Percentiles rank a stretch among this genome's conserved stretches.
Evolutionary conservation across 2,113 vertebrate species (phyloP).

Genomic region (Bucco capensis): DNA sequence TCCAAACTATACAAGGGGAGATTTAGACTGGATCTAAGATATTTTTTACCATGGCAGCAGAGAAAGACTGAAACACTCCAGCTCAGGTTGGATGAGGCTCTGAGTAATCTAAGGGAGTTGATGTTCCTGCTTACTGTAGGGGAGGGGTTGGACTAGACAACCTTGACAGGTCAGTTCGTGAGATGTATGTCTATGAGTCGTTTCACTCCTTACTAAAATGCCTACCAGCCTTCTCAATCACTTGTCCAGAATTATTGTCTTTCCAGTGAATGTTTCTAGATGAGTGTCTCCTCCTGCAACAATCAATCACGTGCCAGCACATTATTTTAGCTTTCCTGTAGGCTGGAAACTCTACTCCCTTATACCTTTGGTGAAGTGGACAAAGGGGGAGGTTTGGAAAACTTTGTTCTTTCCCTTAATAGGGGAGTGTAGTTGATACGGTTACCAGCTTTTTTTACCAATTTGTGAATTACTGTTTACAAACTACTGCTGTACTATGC

Average conservation of each 20-base stretch:
- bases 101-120: accelerated
- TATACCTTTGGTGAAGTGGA: not conserved
- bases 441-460: not conserved
- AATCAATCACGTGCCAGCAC: not conserved
- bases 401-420: not conserved
- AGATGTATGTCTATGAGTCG: not conserved
- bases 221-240: accelerated
- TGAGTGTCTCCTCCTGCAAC: not conserved
- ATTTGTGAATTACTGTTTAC: not conserved
- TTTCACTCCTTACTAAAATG: not conserved
- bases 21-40: not conserved
- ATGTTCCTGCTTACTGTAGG: not conserved
- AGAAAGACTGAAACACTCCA: not conserved
- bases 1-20: not conserved
- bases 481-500: not conserved
- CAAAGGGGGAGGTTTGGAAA: not conserved
- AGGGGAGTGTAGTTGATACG: not conserved
- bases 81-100: accelerated
- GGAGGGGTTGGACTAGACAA: accelerated
- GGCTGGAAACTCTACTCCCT: not conserved
- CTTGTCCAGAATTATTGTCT: not conserved
- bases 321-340: not conserved
- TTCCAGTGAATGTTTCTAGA: not conserved
- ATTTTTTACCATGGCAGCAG: accelerated
- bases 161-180: not conserved